These are phyloP conservation scores for Myiothlypis coronata DNA, from an alignment of 2,797 vertebrate species.

Conservation along the genomic window DNA sequence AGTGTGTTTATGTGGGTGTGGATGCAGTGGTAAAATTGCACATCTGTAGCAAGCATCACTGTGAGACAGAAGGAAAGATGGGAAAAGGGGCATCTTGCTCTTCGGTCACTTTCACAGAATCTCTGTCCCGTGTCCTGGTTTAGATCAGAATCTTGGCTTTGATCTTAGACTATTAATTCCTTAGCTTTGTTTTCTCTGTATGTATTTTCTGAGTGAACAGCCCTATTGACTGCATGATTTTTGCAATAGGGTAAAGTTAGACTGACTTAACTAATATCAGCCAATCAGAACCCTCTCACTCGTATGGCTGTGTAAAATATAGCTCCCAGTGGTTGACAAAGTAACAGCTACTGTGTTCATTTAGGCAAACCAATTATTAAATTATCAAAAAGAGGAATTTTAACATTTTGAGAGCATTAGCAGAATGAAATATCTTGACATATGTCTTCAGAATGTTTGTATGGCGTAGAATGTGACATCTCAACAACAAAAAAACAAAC, in stretches of 20 bases:
- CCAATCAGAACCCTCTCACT: background rate
- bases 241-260: background rate
- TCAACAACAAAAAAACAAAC: background rate
- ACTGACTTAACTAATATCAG: background rate
- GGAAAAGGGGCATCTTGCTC: background rate
- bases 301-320: background rate
- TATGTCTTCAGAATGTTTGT: background rate
- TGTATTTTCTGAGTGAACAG: background rate
- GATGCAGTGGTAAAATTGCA: background rate
- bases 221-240: background rate
- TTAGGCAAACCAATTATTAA: background rate
- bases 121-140: background rate
- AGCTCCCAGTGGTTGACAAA: background rate
- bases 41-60: fast-evolving
- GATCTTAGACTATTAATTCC: background rate
- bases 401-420: background rate
- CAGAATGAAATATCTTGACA: background rate
- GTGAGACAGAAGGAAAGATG: background rate
- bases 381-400: background rate
- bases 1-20: background rate
- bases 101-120: background rate
- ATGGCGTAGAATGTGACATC: background rate
- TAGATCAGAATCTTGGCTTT: background rate
- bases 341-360: background rate
- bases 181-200: background rate